These are phyloP conservation scores for Jacana jacana DNA, from an alignment of 2,113 vertebrate genomes.

Conservation along the genomic window DNA sequence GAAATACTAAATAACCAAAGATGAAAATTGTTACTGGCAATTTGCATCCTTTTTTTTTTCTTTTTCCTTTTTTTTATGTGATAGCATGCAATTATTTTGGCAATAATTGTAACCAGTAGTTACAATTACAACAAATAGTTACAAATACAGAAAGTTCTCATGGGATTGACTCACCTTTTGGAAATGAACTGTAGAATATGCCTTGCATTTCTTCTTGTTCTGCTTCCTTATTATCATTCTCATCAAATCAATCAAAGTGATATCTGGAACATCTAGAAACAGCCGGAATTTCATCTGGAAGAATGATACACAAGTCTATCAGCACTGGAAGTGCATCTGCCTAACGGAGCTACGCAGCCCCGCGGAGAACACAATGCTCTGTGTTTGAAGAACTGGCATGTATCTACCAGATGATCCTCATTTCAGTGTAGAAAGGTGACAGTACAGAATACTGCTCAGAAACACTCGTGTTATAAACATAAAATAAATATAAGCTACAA, in stretches of 20 bases:
- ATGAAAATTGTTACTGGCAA: not conserved
- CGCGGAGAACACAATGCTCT: not conserved
- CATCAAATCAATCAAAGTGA: not conserved
- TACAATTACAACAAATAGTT: too few species aligned
- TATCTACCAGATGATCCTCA: not conserved
- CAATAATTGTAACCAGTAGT: not conserved
- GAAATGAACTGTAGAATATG: not conserved
- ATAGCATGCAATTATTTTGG: not conserved
- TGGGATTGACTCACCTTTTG: not conserved
- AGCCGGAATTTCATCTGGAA: slow-evolving; percentile 20
- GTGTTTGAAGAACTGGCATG: not conserved
- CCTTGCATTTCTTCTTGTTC: not conserved
- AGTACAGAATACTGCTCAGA: not conserved
- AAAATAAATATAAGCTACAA: not conserved
- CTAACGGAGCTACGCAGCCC: not conserved
- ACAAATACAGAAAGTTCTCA: not conserved
- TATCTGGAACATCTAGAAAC: not conserved
- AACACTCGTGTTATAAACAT: not conserved
- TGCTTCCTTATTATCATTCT: not conserved
- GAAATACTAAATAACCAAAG: not conserved
- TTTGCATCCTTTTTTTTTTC: not conserved
- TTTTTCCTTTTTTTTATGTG: not conserved
- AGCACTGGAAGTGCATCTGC: not conserved
- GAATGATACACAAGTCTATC: not conserved
- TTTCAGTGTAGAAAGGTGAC: not conserved